Evolutionary conservation across 2,113 vertebrate genomes (phyloP), one percentile per base, ranked within the genome.

Genomic region (Cynocephalus volans): DNA sequence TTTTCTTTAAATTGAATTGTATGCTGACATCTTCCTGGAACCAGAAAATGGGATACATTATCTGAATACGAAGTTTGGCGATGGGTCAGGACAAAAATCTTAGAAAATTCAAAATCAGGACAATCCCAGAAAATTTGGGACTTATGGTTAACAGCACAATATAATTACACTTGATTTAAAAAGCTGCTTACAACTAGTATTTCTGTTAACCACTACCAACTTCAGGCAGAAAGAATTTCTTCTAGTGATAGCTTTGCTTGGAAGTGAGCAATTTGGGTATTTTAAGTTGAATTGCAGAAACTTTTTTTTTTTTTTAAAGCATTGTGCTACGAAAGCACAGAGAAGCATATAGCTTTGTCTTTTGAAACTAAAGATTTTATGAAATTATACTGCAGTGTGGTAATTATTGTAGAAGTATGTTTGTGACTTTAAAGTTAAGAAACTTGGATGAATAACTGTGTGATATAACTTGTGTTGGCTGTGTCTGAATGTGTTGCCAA

Each of bases 161-260:
- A 17, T 6, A 54, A 82, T 86, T 64, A 58, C n/a, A 65, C 41
- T 96, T 88, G 26, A 93, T 94, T 92, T 81, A n/a, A 93, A 85
- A 96, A 84, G 54, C 84, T 94, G 58, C 52, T 60, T 62, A 52
- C 10, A 23, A 60, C 45, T 56, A 91, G 11, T 50, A 48, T 80
- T 97, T 97, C 50, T 96, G 28, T 93, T 81, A 77, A 77, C n/a
- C 8, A 10, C 31, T 62, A 76, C 6, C 21, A 90, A 80, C 36
- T 96, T 75, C 13, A 72, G 81, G 26, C 82, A 93, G 64, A 72
- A 81, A 83, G 58, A 96, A 94, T 95, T 84, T n/a, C 52, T 86
- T 91, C 36, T 56, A 70, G 9, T 64, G 69, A 73, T 15, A 72
- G n/a, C 33, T 93, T 90, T 64, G 48, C 31, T 56, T 8, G 7